Evolutionary conservation across 1,140 invertebrate species (phyloP), one percentile per base, ranked within the genome.

Genomic region (Megalonaias nervosa): DNA sequence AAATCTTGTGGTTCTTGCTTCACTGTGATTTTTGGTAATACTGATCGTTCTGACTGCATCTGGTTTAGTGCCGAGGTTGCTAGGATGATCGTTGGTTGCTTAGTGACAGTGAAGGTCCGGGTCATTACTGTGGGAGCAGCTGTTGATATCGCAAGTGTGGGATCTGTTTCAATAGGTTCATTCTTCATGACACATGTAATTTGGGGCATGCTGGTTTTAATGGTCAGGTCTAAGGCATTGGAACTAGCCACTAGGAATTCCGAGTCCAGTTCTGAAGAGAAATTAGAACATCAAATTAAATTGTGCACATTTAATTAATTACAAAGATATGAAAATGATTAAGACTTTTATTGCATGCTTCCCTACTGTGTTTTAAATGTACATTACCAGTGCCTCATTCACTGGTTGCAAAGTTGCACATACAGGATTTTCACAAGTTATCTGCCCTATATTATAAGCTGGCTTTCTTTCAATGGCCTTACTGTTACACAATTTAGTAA

Each of bases 71-170:
- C 75, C 62, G 87, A 83, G 16, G 85, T 81, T 21, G 87, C 75
- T 56, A 88, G 85, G 60, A 88, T 86, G 58, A 85, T 88, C 23
- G 87, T 76, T 48, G 75, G 82, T 74, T 83, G 81, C 31, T 82
- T 81, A 9, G 78, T 80, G 17, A 74, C 67, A 11, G 81, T 80
- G 31, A 78, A 71, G 62, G 81, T 75, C 26, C 78, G 61, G 23
- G 80, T 79, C 59, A 67, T 75, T 48, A 78, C 67, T 31, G 75
- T 74, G 15, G 81, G 74, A 13, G 80, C 66, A 68, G 79, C 79
- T 16, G 81, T 83, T 26, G 75, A 74, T 15, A 81, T 82, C 1
- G 81, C 64, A 38, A 75, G 77, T 21, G 81, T 71, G 21, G 81
- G 71, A 76, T 83, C 80, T 17, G 48, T 31, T 66, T 74, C 75